Base-by-base conservation (phyloP, 2,888 invertebrate species). In the Ditylenchus weischeri region DNA sequence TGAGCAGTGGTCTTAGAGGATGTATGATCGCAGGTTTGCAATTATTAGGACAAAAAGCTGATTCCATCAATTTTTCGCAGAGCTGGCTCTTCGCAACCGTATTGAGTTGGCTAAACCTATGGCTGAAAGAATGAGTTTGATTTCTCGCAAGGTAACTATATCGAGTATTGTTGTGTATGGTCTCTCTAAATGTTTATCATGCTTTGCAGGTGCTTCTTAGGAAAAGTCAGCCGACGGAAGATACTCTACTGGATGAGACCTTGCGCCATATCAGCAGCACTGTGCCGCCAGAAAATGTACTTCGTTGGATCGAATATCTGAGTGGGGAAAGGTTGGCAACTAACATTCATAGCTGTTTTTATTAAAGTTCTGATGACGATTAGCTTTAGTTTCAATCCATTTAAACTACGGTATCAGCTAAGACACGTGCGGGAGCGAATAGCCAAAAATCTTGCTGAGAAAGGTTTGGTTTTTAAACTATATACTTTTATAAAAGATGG, bases 401-500 rank as follows among this genome's bases (percentile, higher is more conserved):
- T n/a, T n/a, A n/a, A n/a, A n/a, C n/a, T n/a, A n/a, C n/a, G n/a
- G n/a, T n/a, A n/a, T n/a, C n/a, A 99, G 85, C 87, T 99, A 83
- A 91, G 96, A 85, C 98, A 99, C 88, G 98, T 99, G 5, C 89
- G 98, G 77, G 98, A 99, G 87, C 89, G 98, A 83, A 88, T 99
- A 84, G 98, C 98, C 58, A 99, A 99, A 86, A 98, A 96, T 87
- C 88, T 99, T 80, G 96, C 96, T 48, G 98, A 99, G 85, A 99
- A 99, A 85, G 96, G 96, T 76, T 6, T 38, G 38, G 7, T 38
- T 38, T 11, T 38, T 11, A 11, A 38, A 38, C 11, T 8, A 38
- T 38, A 38, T 8, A 11, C 7, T 38, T 38, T 38, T 38, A 8
- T 11, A 38, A 6, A 38, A 38, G 11, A 38, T 6, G 6, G 38